Evolutionary conservation across 2,113 vertebrate genomes (phyloP), one percentile per base, ranked within the genome.

Genomic region (Microcebus tavaratra): DNA sequence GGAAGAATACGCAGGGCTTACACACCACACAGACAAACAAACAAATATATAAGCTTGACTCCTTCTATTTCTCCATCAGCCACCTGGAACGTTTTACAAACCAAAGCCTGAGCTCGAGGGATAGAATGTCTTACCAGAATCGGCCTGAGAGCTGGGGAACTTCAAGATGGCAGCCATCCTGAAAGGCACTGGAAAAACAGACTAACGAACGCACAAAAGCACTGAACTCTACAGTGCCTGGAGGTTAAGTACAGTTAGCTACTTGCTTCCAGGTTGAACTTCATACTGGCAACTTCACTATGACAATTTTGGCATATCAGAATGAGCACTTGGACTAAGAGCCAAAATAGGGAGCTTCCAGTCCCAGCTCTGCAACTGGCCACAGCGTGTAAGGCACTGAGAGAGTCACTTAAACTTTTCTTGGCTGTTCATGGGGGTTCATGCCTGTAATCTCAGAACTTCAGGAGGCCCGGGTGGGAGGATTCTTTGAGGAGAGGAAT

Each of bases 71-170:
- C 12, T 25, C 34, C 45, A n/a, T 39, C 72, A 29, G 75, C 84
- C 90, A 91, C 95, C 95, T 96, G 93, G 93, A 92, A 94, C 81
- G 45, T 85, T 63, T 96, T 76, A 88, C 59, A 80, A 48, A 93
- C 25, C 78, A 72, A 70, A 70, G 67, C 34, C 85, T 63, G 59
- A 75, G 53, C 68, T 96, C 88, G 72, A 79, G 85, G 80, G 6
- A 85, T 5, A 57, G 45, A 91, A 55, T 25, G 39, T 79, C 78
- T 57, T 57, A 82, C 53, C 36, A 81, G 75, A 79, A 50, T 81
- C 88, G 61, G 63, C 67, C 88, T 5, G 59, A 61, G 88, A 90
- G 88, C 34, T 79, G 75, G 87, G 57, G 11, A 90, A 53, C 75
- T 81, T 81, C 27, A 73, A 88, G 75, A 78, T 45, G 88, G 90